A percentile compares a stretch with the other conserved stretches of the same genome.
These are phyloP conservation scores for Neodiprion pinetum DNA, from an alignment of 1,140 invertebrate genomes.

Conservation along the genomic window DNA sequence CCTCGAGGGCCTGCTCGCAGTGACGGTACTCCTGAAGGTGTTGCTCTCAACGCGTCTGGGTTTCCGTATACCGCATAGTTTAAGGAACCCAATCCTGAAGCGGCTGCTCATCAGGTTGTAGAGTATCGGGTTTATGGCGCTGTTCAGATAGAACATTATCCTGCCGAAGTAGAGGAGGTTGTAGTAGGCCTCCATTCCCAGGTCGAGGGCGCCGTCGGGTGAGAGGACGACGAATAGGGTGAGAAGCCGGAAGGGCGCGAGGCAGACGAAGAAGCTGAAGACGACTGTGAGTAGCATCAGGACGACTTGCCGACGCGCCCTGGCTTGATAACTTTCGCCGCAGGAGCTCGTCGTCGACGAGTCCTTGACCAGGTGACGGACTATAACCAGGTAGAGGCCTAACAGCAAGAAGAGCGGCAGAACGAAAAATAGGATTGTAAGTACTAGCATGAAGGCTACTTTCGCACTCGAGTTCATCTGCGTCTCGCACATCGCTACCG, in stretches of 20 bases:
- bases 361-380: constrained; percentile 74
- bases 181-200: constrained; percentile 78
- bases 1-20: constrained; percentile 47
- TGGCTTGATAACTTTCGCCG: constrained; percentile 67
- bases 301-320: constrained; percentile 75
- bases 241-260: constrained; percentile 85
- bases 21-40: constrained; percentile 64
- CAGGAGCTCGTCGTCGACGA: constrained; percentile 68
- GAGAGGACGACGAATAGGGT: constrained; percentile 80
- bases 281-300: constrained; percentile 86
- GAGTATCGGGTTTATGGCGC: constrained; percentile 82
- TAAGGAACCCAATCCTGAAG: constrained; percentile 78
- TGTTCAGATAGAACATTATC: constrained; percentile 87
- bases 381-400: constrained; percentile 79
- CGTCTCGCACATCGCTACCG: constrained; percentile 71
- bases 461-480: constrained; percentile 72
- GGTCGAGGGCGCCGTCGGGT: constrained; percentile 64
- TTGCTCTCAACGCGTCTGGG: constrained; percentile 49
- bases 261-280: constrained; percentile 83
- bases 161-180: constrained; percentile 82
- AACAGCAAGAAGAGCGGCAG: constrained; percentile 78
- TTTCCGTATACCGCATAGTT: constrained; percentile 66
- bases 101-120: constrained; percentile 89
- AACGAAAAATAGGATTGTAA: constrained; percentile 78
- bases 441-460: constrained; percentile 75